Conservation (phyloP, 1,140 invertebrate genomes). For the Saccostrea echinata region DNA sequence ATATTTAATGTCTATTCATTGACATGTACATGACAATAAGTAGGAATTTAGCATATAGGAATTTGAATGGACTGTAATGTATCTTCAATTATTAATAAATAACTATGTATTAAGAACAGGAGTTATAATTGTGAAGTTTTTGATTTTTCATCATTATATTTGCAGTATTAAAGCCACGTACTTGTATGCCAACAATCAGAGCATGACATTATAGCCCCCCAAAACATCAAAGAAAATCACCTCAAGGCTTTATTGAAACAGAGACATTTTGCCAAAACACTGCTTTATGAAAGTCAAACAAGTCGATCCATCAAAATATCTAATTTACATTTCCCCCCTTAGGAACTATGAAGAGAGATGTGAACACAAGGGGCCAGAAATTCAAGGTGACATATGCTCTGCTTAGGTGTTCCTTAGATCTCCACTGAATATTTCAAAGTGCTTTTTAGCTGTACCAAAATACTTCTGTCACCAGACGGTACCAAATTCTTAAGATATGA, state of each 20-base stretch:
- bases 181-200: background rate
- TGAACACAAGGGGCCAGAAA: background rate
- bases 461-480: background rate
- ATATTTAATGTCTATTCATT: too few species aligned
- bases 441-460: background rate
- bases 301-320: slow-evolving; percentile 7
- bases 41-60: too few species aligned
- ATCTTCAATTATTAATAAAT: too few species aligned
- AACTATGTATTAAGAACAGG: too few species aligned
- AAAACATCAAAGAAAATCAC: background rate
- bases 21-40: too few species aligned
- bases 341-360: background rate
- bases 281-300: background rate
- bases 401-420: background rate
- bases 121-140: too few species aligned
- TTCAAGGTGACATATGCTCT: background rate
- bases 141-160: background rate
- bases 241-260: background rate
- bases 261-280: slow-evolving; percentile 7
- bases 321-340: background rate
- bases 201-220: background rate
- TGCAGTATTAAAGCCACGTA: background rate
- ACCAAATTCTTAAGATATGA: slow-evolving; percentile 1
- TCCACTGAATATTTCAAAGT: background rate
- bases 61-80: too few species aligned